Evolutionary conservation across 2,113 vertebrate genomes (phyloP).

Genomic region (Microcebus griseorufus): DNA sequence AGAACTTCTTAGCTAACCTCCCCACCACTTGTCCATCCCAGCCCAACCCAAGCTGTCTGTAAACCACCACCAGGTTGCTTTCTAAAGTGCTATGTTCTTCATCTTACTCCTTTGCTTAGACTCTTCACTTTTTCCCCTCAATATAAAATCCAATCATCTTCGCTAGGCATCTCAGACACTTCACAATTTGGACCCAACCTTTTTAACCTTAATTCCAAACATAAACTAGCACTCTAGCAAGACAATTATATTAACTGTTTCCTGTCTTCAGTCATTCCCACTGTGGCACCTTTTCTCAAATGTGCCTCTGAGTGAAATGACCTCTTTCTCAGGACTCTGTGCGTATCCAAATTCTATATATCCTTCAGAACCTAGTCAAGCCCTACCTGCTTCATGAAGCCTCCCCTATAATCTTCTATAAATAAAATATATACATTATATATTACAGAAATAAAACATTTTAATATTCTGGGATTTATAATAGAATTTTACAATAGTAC

Average conservation of each 20-base stretch:
- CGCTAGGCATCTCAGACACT: neutral
- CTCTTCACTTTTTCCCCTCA: neutral
- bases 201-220: neutral
- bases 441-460: neutral
- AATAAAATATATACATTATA: neutral
- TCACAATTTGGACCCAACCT: neutral
- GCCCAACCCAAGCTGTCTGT: neutral
- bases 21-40: neutral
- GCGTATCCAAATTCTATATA: neutral
- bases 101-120: neutral
- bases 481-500: neutral
- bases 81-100: neutral
- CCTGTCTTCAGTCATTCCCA: neutral
- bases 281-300: neutral
- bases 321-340: neutral
- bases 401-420: neutral
- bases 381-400: neutral
- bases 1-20: neutral
- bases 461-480: slow-evolving; percentile 1
- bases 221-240: neutral
- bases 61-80: neutral
- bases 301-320: neutral
- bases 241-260: neutral
- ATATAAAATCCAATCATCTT: neutral
- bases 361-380: neutral